Evolutionary conservation across 2,113 vertebrate genomes (phyloP).

Genomic region (Carlito syrichta): DNA sequence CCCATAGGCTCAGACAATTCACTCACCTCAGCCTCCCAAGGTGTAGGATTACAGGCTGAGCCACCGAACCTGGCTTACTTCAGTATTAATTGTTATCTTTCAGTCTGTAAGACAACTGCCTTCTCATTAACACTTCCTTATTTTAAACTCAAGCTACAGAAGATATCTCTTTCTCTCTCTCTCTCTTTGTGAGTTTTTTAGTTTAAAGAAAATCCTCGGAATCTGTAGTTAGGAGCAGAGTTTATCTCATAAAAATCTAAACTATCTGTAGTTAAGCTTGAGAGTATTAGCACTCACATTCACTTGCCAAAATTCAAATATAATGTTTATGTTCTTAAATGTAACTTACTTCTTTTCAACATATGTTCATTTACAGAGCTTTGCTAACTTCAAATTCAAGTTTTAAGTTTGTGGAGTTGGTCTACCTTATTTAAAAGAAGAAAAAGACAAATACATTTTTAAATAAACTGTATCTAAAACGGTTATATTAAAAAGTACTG

Average conservation of each 20-base stretch:
- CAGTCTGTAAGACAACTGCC: background rate
- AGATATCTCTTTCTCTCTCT: background rate
- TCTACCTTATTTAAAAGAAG: background rate
- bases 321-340: slow-evolving; percentile 40
- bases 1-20: too few relatives aligned
- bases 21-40: too few relatives aligned
- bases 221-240: slow-evolving; percentile 24
- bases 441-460: background rate
- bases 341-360: background rate
- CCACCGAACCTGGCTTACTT: too few relatives aligned
- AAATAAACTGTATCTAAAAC: background rate
- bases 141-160: background rate
- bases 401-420: background rate
- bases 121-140: background rate
- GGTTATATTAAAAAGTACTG: background rate
- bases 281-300: background rate
- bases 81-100: background rate
- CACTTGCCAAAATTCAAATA: slow-evolving; percentile 53
- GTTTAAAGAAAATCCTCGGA: background rate
- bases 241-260: slow-evolving; percentile 24
- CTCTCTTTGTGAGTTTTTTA: background rate
- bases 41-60: too few relatives aligned
- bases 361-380: background rate
- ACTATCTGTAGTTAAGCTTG: background rate
- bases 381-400: slow-evolving; percentile 9